Evolutionary conservation across 2,113 vertebrate genomes (phyloP).

Genomic region (Apteryx owenii): DNA sequence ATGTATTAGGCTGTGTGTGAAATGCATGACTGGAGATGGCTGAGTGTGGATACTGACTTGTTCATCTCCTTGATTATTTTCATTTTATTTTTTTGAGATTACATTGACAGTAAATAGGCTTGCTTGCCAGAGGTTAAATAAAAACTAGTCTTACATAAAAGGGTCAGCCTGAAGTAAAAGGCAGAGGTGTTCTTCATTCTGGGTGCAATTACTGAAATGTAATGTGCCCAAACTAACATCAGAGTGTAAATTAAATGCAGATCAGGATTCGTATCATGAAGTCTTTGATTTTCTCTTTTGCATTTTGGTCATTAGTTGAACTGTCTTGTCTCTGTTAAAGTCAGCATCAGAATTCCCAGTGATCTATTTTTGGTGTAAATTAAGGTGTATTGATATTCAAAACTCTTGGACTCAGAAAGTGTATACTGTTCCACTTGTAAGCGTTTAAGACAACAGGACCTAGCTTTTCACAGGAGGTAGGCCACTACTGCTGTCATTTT

Average conservation of each 20-base stretch:
- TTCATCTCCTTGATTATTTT: not conserved
- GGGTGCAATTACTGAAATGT: not conserved
- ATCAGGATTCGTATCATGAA: not conserved
- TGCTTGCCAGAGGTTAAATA: not conserved
- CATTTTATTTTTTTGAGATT: not conserved
- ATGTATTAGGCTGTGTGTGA: not conserved
- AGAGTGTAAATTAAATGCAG: not conserved
- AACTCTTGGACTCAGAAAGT: not conserved
- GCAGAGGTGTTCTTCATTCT: not conserved
- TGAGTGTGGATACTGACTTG: not conserved
- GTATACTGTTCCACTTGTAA: accelerated
- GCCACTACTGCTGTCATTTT: not conserved
- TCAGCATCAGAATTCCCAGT: not conserved
- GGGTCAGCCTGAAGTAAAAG: not conserved
- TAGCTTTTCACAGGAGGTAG: not conserved
- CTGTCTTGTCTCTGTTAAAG: not conserved
- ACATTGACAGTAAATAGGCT: not conserved
- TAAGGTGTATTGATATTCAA: not conserved
- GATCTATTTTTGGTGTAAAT: not conserved
- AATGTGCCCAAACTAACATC: not conserved
- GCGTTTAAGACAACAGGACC: not conserved
- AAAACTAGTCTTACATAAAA: not conserved
- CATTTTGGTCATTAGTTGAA: accelerated
- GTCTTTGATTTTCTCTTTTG: not conserved
- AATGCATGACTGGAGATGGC: not conserved